Evolutionary conservation across 2,888 invertebrate species (phyloP), one percentile per base, ranked within the genome.

Genomic region (Blastobasis adustella): DNA sequence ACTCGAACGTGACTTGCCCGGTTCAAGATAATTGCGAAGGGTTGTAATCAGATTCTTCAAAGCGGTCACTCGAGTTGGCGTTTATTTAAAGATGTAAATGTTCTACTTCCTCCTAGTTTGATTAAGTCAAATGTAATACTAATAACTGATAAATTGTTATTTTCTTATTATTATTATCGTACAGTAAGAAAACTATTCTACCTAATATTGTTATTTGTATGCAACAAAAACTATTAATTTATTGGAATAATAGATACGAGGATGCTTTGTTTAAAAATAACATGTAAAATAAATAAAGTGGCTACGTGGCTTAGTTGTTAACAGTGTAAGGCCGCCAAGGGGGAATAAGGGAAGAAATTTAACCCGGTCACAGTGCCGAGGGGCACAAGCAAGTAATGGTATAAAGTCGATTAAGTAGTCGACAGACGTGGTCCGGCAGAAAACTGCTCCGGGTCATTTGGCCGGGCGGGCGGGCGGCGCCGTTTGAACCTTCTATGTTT

Each of bases 1-100:
- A 47, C 56, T 49, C 52, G 58, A 62, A 71, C 68, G 73, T 73
- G 72, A 71, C 71, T 73, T 65, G 68, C 66, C 61, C 67, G 61
- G 62, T 66, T 63, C 58, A 51, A 64, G 60, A 66, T 65, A 69
- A 70, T 72, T 69, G 67, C 59, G 58, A 69, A 67, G 63, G 66
- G 65, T 65, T 69, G 62, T 67, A 63, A 67, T 67, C 61, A 63
- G 60, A 66, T 66, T 67, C 64, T 64, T 69, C 64, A 67, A 71
- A 69, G 67, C 65, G 66, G 69, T 63, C 65, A 68, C 58, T 58
- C 55, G 58, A 62, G 57, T 59, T 61, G 62, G 59, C 62, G 23
- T 23, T 23, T 61, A 56, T 43, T 10, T 39, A 38, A 38, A 23
- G 45, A 37, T 45, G 50, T 54, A 50, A 10, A 40, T 51, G 23